Base-by-base conservation (phyloP, 2,113 vertebrate genomes). In the Barnardius zonarius region DNA sequence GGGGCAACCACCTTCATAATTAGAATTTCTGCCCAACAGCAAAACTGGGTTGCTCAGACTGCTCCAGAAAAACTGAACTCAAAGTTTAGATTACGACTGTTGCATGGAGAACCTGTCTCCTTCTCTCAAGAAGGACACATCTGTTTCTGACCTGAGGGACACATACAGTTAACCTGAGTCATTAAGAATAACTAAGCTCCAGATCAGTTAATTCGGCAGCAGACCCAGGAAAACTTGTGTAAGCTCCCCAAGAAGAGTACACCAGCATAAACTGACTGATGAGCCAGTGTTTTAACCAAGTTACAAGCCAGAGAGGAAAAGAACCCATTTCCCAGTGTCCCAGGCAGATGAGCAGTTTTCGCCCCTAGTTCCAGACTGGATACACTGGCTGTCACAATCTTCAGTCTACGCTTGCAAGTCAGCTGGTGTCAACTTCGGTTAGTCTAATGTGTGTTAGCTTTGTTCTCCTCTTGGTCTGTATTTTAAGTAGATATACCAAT, bases 81-180 rank as follows among this genome's bases (percentile, higher is more conserved):
- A 1, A 23, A 17, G 11, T 9, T 23, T 2, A 30, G 44, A 19
- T 5, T 4, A 12, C 0, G 0, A 5, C 1, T 31, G 30, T 0
- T 6, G 28, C 28, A 7, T 4, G 30, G 27, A 31, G 77, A 19
- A 15, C 15, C 13, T 3, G 12, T 8, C 28, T 35, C 18, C 49
- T 55, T 7, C 54, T 14, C 54, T 64, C 31, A 14, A 18, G 39
- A 27, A 63, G 44, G 59, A 49, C n/a, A 3, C 69, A 37, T 1
- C 39, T 24, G 43, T 19, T 41, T 17, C 33, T 28, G 52, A 12
- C 51, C 85, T 10, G 14, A 8, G 0, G 64, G 68, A n/a, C 27
- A 31, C 48, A 18, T 0, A 27, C 25, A 23, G 14, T 5, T 13
- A 16, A 25, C 18, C 5, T 7, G 41, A 43, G 51, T 0, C 17